Percentiles rank a stretch among this genome's conserved stretches.
Evolutionary conservation across 1,140 invertebrate genomes (phyloP).

Genomic region (Dendroctonus valens): DNA sequence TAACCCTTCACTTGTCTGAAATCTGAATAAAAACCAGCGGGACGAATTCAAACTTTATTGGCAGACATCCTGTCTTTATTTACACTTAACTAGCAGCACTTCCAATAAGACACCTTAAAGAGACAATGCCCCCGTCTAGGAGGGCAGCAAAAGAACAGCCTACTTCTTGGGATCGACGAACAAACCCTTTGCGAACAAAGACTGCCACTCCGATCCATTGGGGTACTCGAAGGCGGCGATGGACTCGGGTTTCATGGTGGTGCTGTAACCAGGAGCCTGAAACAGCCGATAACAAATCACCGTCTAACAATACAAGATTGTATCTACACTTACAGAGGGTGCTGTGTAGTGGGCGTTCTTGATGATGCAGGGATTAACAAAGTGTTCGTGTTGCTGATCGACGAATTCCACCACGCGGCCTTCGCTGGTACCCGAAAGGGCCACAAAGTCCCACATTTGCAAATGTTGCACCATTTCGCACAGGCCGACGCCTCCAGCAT

Average conservation of each 20-base stretch:
- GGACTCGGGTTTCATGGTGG: conserved; percentile 68
- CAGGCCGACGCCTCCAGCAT: conserved; percentile 88
- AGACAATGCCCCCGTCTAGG: too few relatives aligned
- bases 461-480: conserved; percentile 93
- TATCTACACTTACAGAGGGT: conserved; percentile 60
- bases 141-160: too few relatives aligned
- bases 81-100: too few relatives aligned
- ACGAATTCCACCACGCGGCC: conserved; percentile 81
- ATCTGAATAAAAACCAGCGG: too few relatives aligned
- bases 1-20: too few relatives aligned
- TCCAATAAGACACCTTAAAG: too few relatives aligned
- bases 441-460: conserved; percentile 84
- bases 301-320: neutral
- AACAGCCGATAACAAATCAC: conserved; percentile 24
- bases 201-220: conserved; percentile 70
- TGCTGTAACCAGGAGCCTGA: conserved; percentile 74
- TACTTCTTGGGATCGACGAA: conserved; percentile 46
- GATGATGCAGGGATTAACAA: conserved; percentile 70
- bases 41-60: too few relatives aligned
- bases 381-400: conserved; percentile 85
- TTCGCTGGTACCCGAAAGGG: conserved; percentile 66
- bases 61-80: too few relatives aligned
- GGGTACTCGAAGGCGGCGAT: conserved; percentile 73
- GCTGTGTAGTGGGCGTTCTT: conserved; percentile 68
- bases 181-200: conserved; percentile 55